A percentile compares a stretch with the other conserved stretches of the same genome.
These are phyloP conservation scores for Hylyphantes graminicola DNA, from an alignment of 1,140 invertebrate species.

Conservation along the genomic window DNA sequence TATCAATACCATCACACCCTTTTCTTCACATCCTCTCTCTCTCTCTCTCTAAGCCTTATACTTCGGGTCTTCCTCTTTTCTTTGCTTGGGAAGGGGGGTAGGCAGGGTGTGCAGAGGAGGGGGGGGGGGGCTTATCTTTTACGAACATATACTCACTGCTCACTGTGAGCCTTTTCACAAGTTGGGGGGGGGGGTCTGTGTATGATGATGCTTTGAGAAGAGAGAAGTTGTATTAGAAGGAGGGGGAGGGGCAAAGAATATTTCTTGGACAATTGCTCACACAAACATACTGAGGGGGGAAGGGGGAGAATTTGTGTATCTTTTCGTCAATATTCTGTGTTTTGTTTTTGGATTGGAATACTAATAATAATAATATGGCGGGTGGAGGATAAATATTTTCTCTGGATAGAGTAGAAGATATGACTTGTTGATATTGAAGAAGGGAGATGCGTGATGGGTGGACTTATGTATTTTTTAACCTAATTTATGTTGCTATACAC, in stretches of 20 bases:
- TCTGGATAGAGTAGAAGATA: too few relatives aligned
- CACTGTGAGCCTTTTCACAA: constrained; percentile 50
- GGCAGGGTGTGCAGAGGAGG: too few relatives aligned
- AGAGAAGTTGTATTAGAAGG: constrained; percentile 1
- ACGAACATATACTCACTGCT: constrained; percentile 58
- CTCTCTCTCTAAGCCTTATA: constrained; percentile 60
- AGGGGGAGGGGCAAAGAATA: constrained; percentile 34
- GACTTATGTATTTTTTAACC: too few relatives aligned
- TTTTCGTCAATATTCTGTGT: constrained; percentile 50
- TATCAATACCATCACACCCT: too few relatives aligned
- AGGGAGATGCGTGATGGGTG: too few relatives aligned
- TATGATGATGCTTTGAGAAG: constrained; percentile 14
- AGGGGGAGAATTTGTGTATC: neutral
- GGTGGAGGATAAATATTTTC: too few relatives aligned
- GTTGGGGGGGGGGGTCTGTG: constrained; percentile 20
- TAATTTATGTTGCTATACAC: too few relatives aligned
- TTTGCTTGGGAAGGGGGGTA: neutral
- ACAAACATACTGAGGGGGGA: neutral
- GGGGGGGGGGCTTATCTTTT: constrained; percentile 43
- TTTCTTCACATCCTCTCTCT: neutral
- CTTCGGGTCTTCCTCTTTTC: constrained; percentile 30
- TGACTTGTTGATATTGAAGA: too few relatives aligned
- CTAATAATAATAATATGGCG: too few relatives aligned
- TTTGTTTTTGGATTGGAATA: constrained; percentile 10
- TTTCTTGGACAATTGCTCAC: constrained; percentile 60